Conservation (phyloP, 2,888 invertebrate species). For the Caenorhabditis sp. region DNA sequence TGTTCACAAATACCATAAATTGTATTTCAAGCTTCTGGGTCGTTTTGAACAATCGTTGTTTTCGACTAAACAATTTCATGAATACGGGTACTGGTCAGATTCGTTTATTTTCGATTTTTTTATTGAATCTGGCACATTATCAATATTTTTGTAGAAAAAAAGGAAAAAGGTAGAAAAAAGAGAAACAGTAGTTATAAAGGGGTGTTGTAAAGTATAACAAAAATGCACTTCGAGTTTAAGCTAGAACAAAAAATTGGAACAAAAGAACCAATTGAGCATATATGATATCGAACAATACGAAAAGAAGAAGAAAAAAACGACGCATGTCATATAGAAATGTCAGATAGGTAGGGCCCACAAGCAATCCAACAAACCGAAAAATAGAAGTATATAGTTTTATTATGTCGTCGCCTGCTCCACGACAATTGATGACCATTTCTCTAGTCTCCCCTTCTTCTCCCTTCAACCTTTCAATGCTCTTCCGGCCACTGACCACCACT, state of each 20-base stretch:
- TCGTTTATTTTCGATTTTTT: too few species aligned
- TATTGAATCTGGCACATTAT: too few species aligned
- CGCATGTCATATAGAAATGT: neutral
- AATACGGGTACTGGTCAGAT: too few species aligned
- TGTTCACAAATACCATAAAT: too few species aligned
- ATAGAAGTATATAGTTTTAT: slow-evolving; percentile 1
- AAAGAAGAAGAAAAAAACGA: neutral
- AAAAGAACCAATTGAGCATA: neutral
- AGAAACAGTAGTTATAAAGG: too few species aligned
- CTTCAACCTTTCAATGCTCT: slow-evolving; percentile 1
- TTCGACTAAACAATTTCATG: too few species aligned
- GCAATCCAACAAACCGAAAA: neutral
- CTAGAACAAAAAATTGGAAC: neutral
- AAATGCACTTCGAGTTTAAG: neutral
- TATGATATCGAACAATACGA: neutral
- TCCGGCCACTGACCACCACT: slow-evolving; percentile 2
- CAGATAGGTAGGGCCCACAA: neutral
- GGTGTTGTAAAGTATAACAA: neutral
- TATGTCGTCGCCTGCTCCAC: slow-evolving; percentile 1
- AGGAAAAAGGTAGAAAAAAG: neutral
- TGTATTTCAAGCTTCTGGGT: too few species aligned
- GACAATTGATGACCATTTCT: slow-evolving; percentile 1
- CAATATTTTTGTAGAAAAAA: neutral
- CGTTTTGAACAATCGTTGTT: too few species aligned
- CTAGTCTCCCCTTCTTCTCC: slow-evolving; percentile 1